These are phyloP conservation scores for Camponotus floridanus DNA, from an alignment of 1,140 invertebrate species.

Conservation along the genomic window DNA sequence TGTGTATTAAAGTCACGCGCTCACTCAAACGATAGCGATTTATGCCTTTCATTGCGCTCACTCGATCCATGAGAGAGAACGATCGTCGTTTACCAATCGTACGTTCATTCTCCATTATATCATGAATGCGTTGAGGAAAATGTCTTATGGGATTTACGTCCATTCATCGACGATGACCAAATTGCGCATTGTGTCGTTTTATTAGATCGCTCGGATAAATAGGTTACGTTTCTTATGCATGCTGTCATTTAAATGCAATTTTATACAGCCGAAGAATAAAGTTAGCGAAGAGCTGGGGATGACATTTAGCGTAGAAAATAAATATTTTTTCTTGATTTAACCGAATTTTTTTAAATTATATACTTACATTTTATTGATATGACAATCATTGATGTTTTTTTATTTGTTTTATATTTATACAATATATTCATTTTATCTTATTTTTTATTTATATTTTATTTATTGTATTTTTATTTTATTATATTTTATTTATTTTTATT, in stretches of 20 bases:
- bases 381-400: no score
- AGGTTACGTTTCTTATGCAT: conserved; percentile 37
- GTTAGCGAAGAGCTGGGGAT: neutral
- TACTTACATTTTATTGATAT: neutral
- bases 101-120: conserved; percentile 28
- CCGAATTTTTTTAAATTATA: neutral
- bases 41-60: conserved; percentile 50
- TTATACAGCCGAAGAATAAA: neutral
- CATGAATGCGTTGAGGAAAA: conserved; percentile 55
- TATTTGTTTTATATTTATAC: no score
- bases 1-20: conserved; percentile 38
- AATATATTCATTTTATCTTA: no score
- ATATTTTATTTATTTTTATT: no score
- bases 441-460: no score
- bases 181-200: conserved; percentile 65
- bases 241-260: neutral
- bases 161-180: conserved; percentile 62
- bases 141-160: conserved; percentile 58
- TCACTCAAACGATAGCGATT: conserved; percentile 55
- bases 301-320: neutral
- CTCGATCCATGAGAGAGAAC: conserved; percentile 39
- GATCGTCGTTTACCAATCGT: conserved; percentile 41
- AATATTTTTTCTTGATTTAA: neutral
- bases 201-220: conserved; percentile 49
- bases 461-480: no score